Evolutionary conservation across 2,797 vertebrate genomes (phyloP).

Genomic region (Gadopsis marmoratus): DNA sequence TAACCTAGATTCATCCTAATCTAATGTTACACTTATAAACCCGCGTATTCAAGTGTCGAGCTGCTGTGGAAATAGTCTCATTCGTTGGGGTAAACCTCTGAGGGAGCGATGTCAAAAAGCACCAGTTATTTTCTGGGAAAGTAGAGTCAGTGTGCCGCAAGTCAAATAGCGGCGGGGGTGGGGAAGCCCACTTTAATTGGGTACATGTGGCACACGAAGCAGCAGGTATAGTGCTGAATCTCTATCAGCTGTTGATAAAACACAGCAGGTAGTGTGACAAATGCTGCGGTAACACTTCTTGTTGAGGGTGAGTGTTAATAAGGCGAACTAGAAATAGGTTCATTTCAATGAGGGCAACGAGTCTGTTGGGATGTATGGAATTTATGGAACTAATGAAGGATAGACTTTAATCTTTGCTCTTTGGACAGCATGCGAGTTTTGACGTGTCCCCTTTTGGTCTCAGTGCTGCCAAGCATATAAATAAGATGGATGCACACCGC

Average conservation of each 20-base stretch:
- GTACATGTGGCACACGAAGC: slow-evolving; percentile 30
- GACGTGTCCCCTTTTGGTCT: neutral
- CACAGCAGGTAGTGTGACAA: slow-evolving; percentile 7
- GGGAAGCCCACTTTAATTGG: slow-evolving; percentile 44
- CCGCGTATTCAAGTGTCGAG: neutral
- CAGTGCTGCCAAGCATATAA: neutral
- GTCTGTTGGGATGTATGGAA: neutral
- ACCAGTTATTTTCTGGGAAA: neutral
- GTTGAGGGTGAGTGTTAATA: slow-evolving; percentile 31
- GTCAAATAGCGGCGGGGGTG: neutral
- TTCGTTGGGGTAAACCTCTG: neutral
- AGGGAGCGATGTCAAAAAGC: neutral
- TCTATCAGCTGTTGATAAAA: slow-evolving; percentile 24
- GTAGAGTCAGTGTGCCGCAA: neutral
- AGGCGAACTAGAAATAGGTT: slow-evolving; percentile 25
- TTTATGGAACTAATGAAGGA: neutral
- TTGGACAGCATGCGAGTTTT: neutral
- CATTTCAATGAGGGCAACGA: neutral
- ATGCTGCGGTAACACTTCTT: slow-evolving; percentile 14
- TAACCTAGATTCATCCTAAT: neutral
- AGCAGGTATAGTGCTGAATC: slow-evolving; percentile 19
- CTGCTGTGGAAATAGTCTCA: neutral
- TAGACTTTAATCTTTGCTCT: neutral
- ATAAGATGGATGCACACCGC: neutral
- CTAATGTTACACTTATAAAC: neutral